A percentile compares a stretch with the other conserved stretches of the same genome.
Conservation (phyloP, 2,797 vertebrate genomes). For the Phyllotis vaccarum region DNA sequence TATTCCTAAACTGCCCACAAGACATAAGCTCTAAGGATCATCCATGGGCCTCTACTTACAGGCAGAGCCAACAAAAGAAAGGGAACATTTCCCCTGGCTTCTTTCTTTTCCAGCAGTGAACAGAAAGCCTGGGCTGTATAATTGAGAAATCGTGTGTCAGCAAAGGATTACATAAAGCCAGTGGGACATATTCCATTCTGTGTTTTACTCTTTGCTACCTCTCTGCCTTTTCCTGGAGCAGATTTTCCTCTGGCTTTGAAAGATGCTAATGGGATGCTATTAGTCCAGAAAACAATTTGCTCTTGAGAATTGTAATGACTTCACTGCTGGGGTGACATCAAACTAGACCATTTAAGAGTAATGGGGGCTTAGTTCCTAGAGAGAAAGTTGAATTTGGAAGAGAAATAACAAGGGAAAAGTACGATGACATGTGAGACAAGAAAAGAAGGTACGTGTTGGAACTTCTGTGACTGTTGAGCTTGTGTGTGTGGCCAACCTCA, state of each 20-base stretch:
- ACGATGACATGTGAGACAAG: conserved; percentile 35
- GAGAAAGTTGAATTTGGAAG: conserved; percentile 45
- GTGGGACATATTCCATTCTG: conserved; percentile 64
- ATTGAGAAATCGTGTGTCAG: conserved; percentile 66
- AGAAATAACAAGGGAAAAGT: conserved; percentile 34
- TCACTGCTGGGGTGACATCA: conserved; percentile 63
- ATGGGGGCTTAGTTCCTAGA: conserved; percentile 64
- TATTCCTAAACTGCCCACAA: not conserved
- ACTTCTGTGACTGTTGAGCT: not conserved
- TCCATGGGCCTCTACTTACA: conserved; percentile 47
- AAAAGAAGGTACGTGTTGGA: not conserved
- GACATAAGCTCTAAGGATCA: not conserved
- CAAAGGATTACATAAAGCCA: conserved; percentile 75
- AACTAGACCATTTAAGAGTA: conserved; percentile 76
- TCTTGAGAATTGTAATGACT: conserved; percentile 72
- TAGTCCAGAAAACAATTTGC: conserved; percentile 74
- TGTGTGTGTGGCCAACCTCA: not conserved
- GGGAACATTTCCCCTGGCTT: not conserved
- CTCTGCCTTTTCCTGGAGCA: conserved; percentile 66
- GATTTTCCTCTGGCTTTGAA: conserved; percentile 74
- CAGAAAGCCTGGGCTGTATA: not conserved
- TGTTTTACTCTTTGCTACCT: conserved; percentile 68
- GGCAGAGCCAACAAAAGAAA: not conserved
- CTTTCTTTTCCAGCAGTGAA: not conserved
- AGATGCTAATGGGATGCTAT: conserved; percentile 75